Base-by-base conservation (phyloP, 2,888 invertebrate genomes). In the Noctua janthe region DNA sequence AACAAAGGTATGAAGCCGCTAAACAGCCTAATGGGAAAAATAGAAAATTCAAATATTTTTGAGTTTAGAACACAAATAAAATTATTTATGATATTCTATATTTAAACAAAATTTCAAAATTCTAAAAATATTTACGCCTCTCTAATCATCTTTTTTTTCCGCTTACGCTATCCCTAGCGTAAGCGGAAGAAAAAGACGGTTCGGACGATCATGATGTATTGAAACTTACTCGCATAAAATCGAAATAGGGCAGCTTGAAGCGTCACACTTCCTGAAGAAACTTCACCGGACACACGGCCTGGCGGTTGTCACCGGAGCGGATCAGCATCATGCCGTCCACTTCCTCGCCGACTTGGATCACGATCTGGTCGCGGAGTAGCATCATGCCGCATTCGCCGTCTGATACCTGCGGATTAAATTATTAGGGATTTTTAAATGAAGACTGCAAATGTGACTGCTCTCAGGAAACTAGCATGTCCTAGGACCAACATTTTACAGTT, bases 211-310 rank as follows among this genome's bases (percentile, higher is more conserved):
- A 43, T 47, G 15, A 62, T 62, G 29, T 29, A 15, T 62, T 62
- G 39, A 66, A 29, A 88, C 88, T 91, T 90, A 96, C 96, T 93
- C 94, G 94, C 88, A 94, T 93, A 88, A 94, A 91, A 92, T 94
- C 92, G 91, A 95, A 95, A 93, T 93, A 93, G 89, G 96, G 95
- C 88, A 95, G 93, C 92, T 94, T 94, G 91, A 96, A 95, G 95
- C 96, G 98, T 99, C 99, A 99, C 98, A 99, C 99, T 97, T 99
- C 99, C 97, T 99, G 99, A 84, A 99, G 97, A 94, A 99, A 99
- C 95, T 99, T 99, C 67, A 99, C 96, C n/a, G 99, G 99, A 95
- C 99, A 99, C 88, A 99, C 98, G 81, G 99, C 99, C 95, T 99
- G 99, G 90, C 99, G 98, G 97, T 99, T 99, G 93, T 99, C 99